Evolutionary conservation across 2,797 vertebrate species (phyloP), one percentile per base, ranked within the genome.

Genomic region (Crotalus adamanteus): DNA sequence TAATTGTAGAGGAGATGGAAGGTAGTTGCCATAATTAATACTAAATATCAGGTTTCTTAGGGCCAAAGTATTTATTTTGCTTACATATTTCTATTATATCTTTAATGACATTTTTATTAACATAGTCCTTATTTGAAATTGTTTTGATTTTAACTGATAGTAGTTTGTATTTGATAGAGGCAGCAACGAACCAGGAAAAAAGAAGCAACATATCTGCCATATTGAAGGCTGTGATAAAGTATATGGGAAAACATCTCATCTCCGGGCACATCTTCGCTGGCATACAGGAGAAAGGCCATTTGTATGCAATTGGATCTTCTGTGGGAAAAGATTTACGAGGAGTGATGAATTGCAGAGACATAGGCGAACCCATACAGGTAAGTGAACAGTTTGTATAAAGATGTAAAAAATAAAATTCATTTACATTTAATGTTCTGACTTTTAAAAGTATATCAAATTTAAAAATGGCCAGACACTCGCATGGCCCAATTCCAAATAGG

Each of bases 251-350:
- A 99, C 99, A 28, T 99, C 99, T 94, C 99, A 99, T 97, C 98
- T 99, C 93, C 98, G 99, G 96, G 99, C 99, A 42, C 99, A 99
- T 96, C 98, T 99, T 97, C 99, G 99, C 96, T 99, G 99, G 99
- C 99, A 99, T 97, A 99, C 99, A 0, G 99, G 99, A 37, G 99
- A 99, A 98, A 98, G 99, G 92, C 99, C 99, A 26, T 99, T 99
- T 94, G 98, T 99, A 94, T 99, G 99, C 97, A 99, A 99, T 98
- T 99, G 99, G 99, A 98, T 99, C 97, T 99, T 99, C 97, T 99
- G 99, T 93, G 99, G 99, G 92, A 99, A 99, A 95, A 97, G 99
- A 95, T 99, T 99, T 97, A 99, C 99, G 88, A 97, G 99, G 94
- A 99, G 98, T 2, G 99, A 99, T 94, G 99, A 99, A 96, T 98